phyloP scores from a whole-genome alignment of 2,888 invertebrate species.

The Homarus gammarus region DNA sequence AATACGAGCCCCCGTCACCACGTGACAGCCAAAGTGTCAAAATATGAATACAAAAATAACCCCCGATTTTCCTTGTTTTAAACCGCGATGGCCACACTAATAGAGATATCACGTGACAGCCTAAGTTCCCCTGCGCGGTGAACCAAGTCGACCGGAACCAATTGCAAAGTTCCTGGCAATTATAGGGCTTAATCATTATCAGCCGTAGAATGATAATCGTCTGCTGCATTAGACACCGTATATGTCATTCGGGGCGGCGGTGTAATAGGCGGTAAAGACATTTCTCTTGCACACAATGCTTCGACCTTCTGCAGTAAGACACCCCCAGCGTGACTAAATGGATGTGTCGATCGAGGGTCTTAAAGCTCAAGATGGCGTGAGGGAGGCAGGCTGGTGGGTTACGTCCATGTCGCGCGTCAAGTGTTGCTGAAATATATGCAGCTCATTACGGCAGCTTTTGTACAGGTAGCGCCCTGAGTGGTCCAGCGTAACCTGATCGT shows the following conservation, averaged over 20 bases:
- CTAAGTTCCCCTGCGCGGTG: neutral
- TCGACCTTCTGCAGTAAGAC: neutral
- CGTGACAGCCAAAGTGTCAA: too few relatives aligned
- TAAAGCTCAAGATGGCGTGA: neutral
- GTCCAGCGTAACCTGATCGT: constrained; percentile 9
- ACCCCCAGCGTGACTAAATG: neutral
- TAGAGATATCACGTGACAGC: constrained; percentile 1
- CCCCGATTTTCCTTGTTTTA: too few relatives aligned
- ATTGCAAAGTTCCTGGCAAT: constrained; percentile 13
- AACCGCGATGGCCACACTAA: neutral
- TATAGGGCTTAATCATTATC: constrained; percentile 31
- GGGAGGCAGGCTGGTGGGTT: neutral
- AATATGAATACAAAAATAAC: too few relatives aligned
- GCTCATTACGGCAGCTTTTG: constrained; percentile 24
- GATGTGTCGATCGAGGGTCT: neutral
- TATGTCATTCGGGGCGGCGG: neutral
- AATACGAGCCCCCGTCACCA: too few relatives aligned
- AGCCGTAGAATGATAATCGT: constrained; percentile 41
- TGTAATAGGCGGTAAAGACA: neutral
- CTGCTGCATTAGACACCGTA: neutral
- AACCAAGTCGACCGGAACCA: constrained; percentile 32
- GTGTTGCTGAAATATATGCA: constrained; percentile 40
- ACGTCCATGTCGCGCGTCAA: neutral
- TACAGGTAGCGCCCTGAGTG: constrained; percentile 31
- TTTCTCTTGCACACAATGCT: neutral